Conservation (phyloP, 2,113 vertebrate genomes). For the Actinemys pallida region DNA sequence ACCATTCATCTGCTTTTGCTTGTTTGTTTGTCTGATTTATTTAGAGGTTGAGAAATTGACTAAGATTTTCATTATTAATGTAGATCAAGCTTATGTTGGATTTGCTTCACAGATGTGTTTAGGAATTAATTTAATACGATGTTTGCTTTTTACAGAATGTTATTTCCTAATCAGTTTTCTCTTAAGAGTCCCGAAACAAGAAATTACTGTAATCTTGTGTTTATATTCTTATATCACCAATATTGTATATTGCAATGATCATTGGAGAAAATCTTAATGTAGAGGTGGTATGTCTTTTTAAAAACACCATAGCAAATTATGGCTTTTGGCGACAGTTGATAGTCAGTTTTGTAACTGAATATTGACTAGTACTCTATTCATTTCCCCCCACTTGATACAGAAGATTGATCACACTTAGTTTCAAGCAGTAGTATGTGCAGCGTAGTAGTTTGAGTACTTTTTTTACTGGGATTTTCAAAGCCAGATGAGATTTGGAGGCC, state of each 20-base stretch:
- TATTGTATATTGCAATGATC: background rate
- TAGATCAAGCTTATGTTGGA: background rate
- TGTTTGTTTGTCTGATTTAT: background rate
- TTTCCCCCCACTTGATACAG: background rate
- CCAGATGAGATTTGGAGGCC: background rate
- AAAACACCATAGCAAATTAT: background rate
- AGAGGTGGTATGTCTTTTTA: background rate
- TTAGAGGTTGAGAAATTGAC: background rate
- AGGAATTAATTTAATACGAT: background rate
- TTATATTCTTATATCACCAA: background rate
- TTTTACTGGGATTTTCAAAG: background rate
- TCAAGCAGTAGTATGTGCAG: background rate
- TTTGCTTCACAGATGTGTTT: background rate
- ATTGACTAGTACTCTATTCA: background rate
- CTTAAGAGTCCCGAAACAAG: background rate
- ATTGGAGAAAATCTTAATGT: slow-evolving; percentile 22
- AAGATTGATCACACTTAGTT: background rate
- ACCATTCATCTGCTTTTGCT: background rate
- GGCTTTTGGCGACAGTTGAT: slow-evolving; percentile 4
- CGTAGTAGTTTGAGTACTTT: background rate
- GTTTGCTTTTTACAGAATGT: background rate
- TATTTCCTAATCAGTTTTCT: background rate
- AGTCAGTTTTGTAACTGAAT: background rate
- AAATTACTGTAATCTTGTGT: background rate
- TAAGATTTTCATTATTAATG: background rate